Conservation (phyloP, 1,140 invertebrate species). For the Oryctes rhinoceros region DNA sequence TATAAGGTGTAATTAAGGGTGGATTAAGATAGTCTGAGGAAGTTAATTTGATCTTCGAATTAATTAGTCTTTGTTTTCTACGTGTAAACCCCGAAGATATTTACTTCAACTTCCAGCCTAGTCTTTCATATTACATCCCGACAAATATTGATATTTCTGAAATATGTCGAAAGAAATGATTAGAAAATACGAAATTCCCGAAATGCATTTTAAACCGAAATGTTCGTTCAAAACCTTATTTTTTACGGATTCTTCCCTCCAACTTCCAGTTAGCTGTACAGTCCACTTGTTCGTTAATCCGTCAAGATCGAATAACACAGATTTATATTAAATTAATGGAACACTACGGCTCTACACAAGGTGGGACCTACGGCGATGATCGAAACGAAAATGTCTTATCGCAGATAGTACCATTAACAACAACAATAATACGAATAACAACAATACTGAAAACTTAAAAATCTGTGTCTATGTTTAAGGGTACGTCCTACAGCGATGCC, state of each 20-base stretch:
- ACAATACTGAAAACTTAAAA: conserved; percentile 26
- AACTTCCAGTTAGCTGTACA: background rate
- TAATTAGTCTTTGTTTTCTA: too few species aligned
- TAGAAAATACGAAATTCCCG: background rate
- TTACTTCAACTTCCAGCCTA: background rate
- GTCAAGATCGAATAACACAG: conserved; percentile 15
- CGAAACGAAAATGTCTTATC: conserved; percentile 19
- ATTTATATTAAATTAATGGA: conserved; percentile 13
- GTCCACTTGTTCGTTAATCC: conserved; percentile 27
- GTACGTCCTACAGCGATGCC: conserved; percentile 38
- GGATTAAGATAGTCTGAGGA: too few species aligned
- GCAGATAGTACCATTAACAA: background rate
- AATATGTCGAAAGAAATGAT: background rate
- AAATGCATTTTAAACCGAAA: background rate
- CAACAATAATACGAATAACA: background rate
- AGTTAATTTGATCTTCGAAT: too few species aligned
- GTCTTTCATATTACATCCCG: background rate
- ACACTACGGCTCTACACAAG: conserved; percentile 14
- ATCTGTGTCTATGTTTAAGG: conserved; percentile 5
- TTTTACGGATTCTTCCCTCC: conserved; percentile 23
- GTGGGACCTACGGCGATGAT: background rate
- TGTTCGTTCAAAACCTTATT: conserved; percentile 12
- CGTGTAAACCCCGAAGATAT: background rate
- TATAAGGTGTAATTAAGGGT: too few species aligned
- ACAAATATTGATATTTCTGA: background rate